Percentiles rank a stretch among this genome's conserved stretches.
These are phyloP conservation scores for Baronia brevicornis DNA, from an alignment of 2,888 invertebrate species.

Conservation along the genomic window DNA sequence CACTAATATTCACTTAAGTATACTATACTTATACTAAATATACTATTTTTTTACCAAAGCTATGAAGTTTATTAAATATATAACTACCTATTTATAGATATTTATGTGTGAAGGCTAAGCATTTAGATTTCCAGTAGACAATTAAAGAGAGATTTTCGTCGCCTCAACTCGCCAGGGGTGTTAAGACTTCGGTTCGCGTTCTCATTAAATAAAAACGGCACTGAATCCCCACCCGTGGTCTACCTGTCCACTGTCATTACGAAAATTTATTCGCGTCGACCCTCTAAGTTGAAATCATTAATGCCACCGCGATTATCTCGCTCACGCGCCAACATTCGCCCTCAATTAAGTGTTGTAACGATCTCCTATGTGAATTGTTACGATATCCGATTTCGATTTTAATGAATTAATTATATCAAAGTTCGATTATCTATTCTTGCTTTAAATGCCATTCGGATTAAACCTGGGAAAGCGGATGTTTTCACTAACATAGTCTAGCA, in stretches of 20 bases:
- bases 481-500: constrained; percentile 12
- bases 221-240: constrained; percentile 7
- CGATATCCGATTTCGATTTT: constrained; percentile 50
- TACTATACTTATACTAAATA: no score
- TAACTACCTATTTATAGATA: no score
- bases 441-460: constrained; percentile 27
- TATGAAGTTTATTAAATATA: no score
- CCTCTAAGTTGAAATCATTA: constrained; percentile 72
- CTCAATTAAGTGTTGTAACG: constrained; percentile 70
- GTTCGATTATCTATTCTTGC: constrained; percentile 28
- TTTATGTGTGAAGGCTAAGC: no score
- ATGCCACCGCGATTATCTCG: constrained; percentile 65
- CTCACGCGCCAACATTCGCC: constrained; percentile 61
- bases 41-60: no score
- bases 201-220: constrained; percentile 11
- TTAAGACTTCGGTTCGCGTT: constrained; percentile 5
- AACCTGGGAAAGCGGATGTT: constrained; percentile 21
- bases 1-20: no score
- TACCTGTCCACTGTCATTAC: constrained; percentile 15
- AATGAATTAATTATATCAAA: constrained; percentile 55
- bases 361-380: constrained; percentile 66
- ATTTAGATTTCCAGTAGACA: no score
- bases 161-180: no score
- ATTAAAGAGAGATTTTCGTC: no score
- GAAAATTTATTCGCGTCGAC: constrained; percentile 20